These are phyloP conservation scores for Xiphias gladius DNA, from an alignment of 2,113 vertebrate species.

Conservation along the genomic window DNA sequence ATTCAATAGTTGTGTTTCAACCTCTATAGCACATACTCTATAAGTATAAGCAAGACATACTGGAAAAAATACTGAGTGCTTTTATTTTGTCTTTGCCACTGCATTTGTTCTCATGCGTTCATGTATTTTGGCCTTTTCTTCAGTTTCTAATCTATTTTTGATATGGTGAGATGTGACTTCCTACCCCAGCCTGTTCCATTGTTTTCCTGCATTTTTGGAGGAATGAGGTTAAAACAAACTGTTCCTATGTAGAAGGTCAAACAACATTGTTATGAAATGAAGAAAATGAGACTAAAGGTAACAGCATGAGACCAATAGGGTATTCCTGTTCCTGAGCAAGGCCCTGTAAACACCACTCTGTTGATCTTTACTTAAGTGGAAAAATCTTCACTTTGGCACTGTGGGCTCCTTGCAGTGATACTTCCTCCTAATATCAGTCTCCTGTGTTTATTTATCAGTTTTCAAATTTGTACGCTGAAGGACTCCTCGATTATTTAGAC, in stretches of 20 bases:
- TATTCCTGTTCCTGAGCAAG: slow-evolving; percentile 72
- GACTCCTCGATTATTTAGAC: slow-evolving; percentile 87
- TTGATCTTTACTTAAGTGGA: slow-evolving; percentile 75
- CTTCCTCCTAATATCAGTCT: slow-evolving; percentile 77
- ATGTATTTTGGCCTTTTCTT: slow-evolving; percentile 79
- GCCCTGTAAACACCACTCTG: slow-evolving; percentile 60
- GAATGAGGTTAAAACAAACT: slow-evolving; percentile 85
- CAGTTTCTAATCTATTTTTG: slow-evolving; percentile 84
- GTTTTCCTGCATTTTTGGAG: slow-evolving; percentile 82
- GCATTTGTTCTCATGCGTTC: slow-evolving; percentile 58
- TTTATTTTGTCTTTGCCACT: slow-evolving; percentile 52
- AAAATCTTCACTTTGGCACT: slow-evolving; percentile 75
- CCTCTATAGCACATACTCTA: slow-evolving; percentile 1
- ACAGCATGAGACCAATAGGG: slow-evolving; percentile 62
- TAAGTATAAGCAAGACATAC: not conserved
- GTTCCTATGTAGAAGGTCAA: slow-evolving; percentile 88
- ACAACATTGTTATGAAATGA: slow-evolving; percentile 82
- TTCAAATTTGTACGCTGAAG: slow-evolving; percentile 82
- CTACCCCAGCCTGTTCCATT: slow-evolving; percentile 77
- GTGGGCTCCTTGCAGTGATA: slow-evolving; percentile 65
- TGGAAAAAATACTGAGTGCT: not conserved
- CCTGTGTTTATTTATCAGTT: slow-evolving; percentile 87
- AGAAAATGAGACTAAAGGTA: slow-evolving; percentile 81
- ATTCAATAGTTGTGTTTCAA: not conserved
- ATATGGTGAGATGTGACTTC: slow-evolving; percentile 84